Conservation (phyloP, 2,113 vertebrate species). For the Pungitius pungitius region DNA sequence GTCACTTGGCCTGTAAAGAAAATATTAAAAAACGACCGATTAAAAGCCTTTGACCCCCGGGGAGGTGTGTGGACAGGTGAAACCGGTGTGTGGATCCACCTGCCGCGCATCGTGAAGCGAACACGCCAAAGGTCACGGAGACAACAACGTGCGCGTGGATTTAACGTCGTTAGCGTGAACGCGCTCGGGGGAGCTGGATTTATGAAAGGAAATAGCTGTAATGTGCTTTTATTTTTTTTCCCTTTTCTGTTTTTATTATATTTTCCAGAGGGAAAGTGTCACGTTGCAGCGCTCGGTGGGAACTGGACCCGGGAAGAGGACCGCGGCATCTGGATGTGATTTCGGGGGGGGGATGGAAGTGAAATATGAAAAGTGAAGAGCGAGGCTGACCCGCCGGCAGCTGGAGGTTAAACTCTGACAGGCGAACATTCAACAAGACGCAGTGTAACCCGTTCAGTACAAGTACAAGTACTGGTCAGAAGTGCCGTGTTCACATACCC, state of each 20-base stretch:
- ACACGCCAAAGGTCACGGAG: conserved; percentile 42
- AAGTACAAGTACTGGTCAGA: neutral
- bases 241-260: conserved; percentile 74
- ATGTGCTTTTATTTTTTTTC: conserved; percentile 65
- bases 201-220: conserved; percentile 81
- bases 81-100: conserved; percentile 34
- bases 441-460: neutral
- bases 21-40: neutral
- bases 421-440: conserved; percentile 18
- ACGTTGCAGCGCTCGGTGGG: conserved; percentile 78
- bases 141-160: conserved; percentile 66
- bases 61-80: conserved; percentile 52
- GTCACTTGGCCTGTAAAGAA: neutral
- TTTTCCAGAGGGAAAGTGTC: conserved; percentile 82
- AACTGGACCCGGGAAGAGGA: conserved; percentile 76
- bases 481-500: too few species aligned
- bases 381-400: neutral
- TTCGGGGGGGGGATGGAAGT: conserved; percentile 63
- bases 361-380: conserved; percentile 77
- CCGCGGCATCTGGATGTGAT: conserved; percentile 83
- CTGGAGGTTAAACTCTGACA: conserved; percentile 27
- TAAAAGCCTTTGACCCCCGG: neutral
- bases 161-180: conserved; percentile 67
- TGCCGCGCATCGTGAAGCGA: neutral
- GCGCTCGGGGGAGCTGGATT: conserved; percentile 68